These are phyloP conservation scores for Neogale vison DNA, from an alignment of 2,113 vertebrate genomes.

Conservation along the genomic window DNA sequence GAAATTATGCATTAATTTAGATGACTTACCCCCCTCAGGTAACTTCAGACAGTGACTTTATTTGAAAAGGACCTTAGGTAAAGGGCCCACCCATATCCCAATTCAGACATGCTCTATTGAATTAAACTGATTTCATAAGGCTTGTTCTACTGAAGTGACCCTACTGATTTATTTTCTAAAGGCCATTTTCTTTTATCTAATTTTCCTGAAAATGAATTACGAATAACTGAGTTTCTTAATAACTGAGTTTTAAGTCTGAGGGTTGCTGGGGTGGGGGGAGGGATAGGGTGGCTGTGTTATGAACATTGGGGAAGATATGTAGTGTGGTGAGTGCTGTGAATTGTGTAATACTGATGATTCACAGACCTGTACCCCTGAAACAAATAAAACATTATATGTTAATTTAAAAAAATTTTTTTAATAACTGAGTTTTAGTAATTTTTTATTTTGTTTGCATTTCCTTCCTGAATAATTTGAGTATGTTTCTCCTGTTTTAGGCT, in stretches of 20 bases:
- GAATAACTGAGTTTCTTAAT: background rate
- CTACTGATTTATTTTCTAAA: constrained; percentile 16
- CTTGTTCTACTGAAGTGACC: background rate
- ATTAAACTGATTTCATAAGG: background rate
- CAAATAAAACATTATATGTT: too few species aligned
- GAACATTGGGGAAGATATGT: too few species aligned
- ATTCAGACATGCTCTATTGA: background rate
- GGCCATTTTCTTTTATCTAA: background rate
- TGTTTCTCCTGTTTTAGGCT: constrained; percentile 84
- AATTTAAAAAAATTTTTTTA: too few species aligned
- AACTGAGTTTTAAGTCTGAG: background rate
- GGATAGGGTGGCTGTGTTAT: too few species aligned
- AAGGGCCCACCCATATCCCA: background rate
- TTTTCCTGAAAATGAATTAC: constrained; percentile 29
- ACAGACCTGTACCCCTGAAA: too few species aligned
- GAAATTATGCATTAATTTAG: background rate
- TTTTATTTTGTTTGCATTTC: constrained; percentile 7
- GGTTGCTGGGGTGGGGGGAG: too few species aligned
- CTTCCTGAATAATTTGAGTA: background rate
- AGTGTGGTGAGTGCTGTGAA: too few species aligned
- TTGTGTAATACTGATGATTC: too few species aligned
- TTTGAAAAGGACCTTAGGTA: background rate
- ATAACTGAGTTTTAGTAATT: background rate
- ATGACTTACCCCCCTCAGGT: background rate
- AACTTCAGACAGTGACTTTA: constrained; percentile 37